A percentile compares a stretch with the other conserved stretches of the same genome.
Conservation (phyloP, 2,797 vertebrate genomes). For the Eulemur coronatus region DNA sequence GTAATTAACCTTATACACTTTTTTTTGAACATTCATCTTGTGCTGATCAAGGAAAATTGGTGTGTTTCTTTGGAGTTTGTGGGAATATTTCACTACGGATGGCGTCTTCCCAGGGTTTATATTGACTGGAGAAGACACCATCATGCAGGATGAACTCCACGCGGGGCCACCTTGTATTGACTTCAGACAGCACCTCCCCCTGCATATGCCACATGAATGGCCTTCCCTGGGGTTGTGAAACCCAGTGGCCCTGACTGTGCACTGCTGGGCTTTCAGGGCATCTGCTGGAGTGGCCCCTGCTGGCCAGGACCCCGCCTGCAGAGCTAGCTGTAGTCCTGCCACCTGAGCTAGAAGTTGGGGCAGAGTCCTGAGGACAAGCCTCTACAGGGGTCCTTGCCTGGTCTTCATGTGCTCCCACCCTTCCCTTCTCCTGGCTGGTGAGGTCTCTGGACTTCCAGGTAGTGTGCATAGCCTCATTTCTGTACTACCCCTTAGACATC, state of each 20-base stretch:
- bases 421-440: not conserved
- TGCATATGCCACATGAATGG: not conserved
- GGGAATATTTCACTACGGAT: not conserved
- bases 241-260: not conserved
- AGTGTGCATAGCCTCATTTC: not conserved
- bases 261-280: not conserved
- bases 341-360: not conserved
- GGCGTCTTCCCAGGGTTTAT: not conserved
- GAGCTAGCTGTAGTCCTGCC: fast-evolving
- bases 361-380: too few species aligned
- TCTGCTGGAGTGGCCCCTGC: fast-evolving
- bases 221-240: not conserved
- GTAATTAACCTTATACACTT: not conserved
- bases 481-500: not conserved
- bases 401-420: not conserved
- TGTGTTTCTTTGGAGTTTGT: not conserved
- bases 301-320: not conserved
- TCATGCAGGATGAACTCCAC: fast-evolving
- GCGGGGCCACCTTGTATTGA: not conserved
- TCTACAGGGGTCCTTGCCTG: not conserved
- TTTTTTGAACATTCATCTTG: not conserved
- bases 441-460: not conserved
- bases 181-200: not conserved
- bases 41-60: not conserved
- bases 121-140: not conserved